phyloP scores from a whole-genome alignment of 2,113 vertebrate species.

The Baryphthengus martii region DNA sequence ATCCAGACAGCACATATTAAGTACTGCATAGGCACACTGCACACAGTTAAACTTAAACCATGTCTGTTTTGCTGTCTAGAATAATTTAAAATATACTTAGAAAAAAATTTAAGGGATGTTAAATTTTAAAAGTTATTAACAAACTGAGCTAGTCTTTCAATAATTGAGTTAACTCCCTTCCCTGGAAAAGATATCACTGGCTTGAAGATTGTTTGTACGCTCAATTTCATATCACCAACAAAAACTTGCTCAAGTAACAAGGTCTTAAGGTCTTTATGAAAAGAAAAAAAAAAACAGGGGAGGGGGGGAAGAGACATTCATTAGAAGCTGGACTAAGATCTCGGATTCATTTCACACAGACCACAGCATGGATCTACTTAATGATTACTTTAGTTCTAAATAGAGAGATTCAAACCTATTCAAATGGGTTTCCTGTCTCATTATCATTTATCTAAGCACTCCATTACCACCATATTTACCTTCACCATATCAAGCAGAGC shows the following conservation, averaged over 20 bases:
- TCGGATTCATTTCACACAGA: neutral
- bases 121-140: neutral
- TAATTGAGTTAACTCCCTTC: neutral
- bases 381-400: neutral
- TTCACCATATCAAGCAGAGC: neutral
- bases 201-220: neutral
- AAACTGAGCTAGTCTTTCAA: neutral
- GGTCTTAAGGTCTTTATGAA: neutral
- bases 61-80: neutral
- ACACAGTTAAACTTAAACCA: neutral
- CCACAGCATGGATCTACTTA: neutral
- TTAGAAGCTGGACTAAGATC: neutral
- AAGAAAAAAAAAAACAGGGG: neutral
- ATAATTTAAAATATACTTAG: neutral
- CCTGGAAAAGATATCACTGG: neutral
- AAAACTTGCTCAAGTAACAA: neutral
- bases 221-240: neutral
- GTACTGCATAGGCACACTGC: neutral
- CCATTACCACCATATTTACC: neutral
- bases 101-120: neutral
- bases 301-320: neutral
- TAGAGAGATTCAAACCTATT: neutral
- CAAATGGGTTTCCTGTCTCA: neutral
- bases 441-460: constrained; percentile 23
- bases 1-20: neutral